Evolutionary conservation across 2,797 vertebrate species (phyloP), one percentile per base, ranked within the genome.

Genomic region (Psittacula echo): DNA sequence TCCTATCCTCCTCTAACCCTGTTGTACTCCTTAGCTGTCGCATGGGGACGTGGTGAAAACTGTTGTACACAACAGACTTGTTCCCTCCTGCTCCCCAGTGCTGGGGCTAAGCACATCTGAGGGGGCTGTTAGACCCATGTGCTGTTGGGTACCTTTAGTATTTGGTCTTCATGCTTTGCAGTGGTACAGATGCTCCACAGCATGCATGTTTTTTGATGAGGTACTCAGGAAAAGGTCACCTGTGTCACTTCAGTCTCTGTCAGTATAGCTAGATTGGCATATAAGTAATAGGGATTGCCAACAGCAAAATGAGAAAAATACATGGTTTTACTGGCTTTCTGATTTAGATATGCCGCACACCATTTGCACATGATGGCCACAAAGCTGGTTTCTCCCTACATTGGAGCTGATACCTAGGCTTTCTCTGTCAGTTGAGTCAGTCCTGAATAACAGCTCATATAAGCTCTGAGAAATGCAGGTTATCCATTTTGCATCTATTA

Each of bases 241-340:
- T 56, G 4, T 21, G 6, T 20, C 29, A n/a, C 44, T 13, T 8
- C 11, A 22, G 10, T 23, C 24, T 61, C 24, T 24, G 37, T 56
- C 61, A 11, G 16, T 26, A 7, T 14, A 26, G 13, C 34, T 47
- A 60, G 13, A 8, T 16, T 0, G 0, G 24, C 27, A 6, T 9
- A 17, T 8, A 11, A 1, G 1, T 39, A 47, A 64, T 16, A 53
- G 9, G 34, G 32, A 47, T 24, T 62, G 30, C 10, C 24, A 16
- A 15, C 3, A 13, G 19, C 67, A 66, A 77, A 81, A 39, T 32
- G 54, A 48, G 41, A 85, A 82, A 72, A 58, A 61, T 4, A 7
- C 4, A 7, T 0, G 2, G 5, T 6, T 87, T 70, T 1, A 0
- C 34, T 34, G 17, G 14, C 10, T 32, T 79, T 4, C 4, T 60